Evolutionary conservation across 1,140 invertebrate genomes (phyloP), one percentile per base, ranked within the genome.

Genomic region (Asbolus verrucosus): DNA sequence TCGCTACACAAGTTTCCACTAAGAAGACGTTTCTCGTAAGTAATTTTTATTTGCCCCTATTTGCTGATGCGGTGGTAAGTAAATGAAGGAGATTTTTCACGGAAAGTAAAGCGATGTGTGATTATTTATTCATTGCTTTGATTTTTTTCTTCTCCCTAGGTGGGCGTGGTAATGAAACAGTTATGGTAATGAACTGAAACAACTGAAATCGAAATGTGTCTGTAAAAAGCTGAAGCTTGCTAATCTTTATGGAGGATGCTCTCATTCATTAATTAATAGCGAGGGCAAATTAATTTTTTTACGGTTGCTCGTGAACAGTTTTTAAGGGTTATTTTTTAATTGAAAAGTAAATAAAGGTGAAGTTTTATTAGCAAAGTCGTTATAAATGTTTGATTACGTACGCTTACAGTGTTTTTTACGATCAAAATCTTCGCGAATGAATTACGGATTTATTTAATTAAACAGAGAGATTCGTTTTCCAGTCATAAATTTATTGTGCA

Each of bases 341-440:
- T 62, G 59, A 62, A 62, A 62, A 62, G 59, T 62, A 62, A 62
- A 62, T 39, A 62, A 62, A 62, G 46, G 46, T 54, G 21, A 27
- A 54, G 46, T 54, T 54, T 54, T 54, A 24, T 54, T 11, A 54
- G 46, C 11, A 54, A 24, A 54, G 46, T 54, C 46, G 46, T 54
- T 54, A 54, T 54, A 54, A 54, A 54, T 54, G 46, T 54, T 54
- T 24, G 19, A 54, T 54, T 54, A 54, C 46, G 6, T 36, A 36
- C 33, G 33, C 21, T 14, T 21, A 54, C 33, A 6, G 33, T 36
- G 33, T 54, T 19, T 54, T 54, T 54, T 54, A 54, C 46, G 46
- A 54, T 54, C 14, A 14, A 54, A 54, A 54, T 54, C 46, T 54
- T 54, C 9, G 21, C 46, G 18, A 54, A 54, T 21, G 46, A 18